Evolutionary conservation across 2,888 invertebrate genomes (phyloP).

Genomic region (Drosophila birchii): DNA sequence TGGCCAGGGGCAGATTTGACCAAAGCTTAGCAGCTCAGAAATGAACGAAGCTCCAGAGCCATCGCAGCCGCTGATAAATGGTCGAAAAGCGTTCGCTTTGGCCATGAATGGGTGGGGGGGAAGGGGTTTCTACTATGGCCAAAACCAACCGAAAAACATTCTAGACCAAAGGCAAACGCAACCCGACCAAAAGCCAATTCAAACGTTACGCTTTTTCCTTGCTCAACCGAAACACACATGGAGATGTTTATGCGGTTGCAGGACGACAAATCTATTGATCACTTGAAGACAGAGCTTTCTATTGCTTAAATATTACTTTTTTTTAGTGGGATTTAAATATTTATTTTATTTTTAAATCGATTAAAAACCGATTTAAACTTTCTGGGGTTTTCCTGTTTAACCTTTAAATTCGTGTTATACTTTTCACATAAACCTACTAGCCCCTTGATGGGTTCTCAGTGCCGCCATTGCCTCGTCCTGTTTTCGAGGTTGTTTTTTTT

Average conservation of each 20-base stretch:
- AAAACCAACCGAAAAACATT: conserved; percentile 21
- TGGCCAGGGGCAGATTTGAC: conserved; percentile 26
- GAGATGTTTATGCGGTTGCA: conserved; percentile 8
- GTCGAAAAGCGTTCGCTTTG: conserved; percentile 38
- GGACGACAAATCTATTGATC: not conserved
- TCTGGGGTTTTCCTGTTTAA: not conserved
- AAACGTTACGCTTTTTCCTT: conserved; percentile 39
- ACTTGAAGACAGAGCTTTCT: no score
- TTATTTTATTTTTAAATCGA: not conserved
- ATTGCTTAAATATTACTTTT: not conserved
- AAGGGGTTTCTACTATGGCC: conserved; percentile 12
- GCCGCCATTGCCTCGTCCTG: not conserved
- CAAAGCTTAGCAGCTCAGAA: conserved; percentile 20
- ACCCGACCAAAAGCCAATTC: conserved; percentile 45
- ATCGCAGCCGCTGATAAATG: conserved; percentile 51
- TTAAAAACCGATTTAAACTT: not conserved
- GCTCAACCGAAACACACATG: not conserved
- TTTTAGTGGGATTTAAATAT: not conserved
- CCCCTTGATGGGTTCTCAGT: conserved; percentile 5
- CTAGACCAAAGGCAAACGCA: conserved; percentile 32
- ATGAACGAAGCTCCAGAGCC: conserved; percentile 4
- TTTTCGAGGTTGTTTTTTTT: not conserved
- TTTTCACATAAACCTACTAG: conserved; percentile 5
- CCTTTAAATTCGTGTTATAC: not conserved
- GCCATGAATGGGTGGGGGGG: not conserved